phyloP scores from a whole-genome alignment of 2,113 vertebrate genomes.

The Seriola quinqueradiata region DNA sequence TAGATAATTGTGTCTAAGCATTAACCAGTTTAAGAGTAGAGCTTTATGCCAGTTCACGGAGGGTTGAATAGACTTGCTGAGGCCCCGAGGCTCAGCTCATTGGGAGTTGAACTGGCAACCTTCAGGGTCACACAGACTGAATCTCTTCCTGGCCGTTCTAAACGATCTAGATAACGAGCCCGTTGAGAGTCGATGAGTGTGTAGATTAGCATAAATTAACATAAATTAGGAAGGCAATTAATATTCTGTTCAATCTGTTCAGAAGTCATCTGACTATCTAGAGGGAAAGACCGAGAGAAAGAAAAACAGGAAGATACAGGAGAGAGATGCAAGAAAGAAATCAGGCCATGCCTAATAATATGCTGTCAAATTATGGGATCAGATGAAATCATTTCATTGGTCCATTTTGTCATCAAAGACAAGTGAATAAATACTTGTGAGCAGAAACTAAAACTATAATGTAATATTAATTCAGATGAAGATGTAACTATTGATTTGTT shows the following conservation, averaged over 20 bases:
- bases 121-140: conserved; percentile 80
- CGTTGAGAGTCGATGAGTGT: conserved; percentile 78
- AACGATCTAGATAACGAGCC: conserved; percentile 81
- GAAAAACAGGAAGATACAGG: conserved; percentile 58
- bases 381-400: conserved; percentile 31
- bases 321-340: conserved; percentile 50
- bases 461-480: conserved; percentile 14
- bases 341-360: conserved; percentile 41
- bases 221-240: conserved; percentile 82
- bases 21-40: conserved; percentile 51
- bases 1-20: conserved; percentile 21
- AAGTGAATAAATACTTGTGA: conserved; percentile 3
- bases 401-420: conserved; percentile 32
- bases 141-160: conserved; percentile 74
- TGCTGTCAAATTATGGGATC: conserved; percentile 34
- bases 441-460: conserved; percentile 10
- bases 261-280: conserved; percentile 70
- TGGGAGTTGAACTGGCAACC: conserved; percentile 82
- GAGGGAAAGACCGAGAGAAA: conserved; percentile 59
- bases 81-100: conserved; percentile 59
- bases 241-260: conserved; percentile 82
- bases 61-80: conserved; percentile 68
- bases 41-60: conserved; percentile 51
- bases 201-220: conserved; percentile 80
- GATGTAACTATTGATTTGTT: conserved; percentile 5